Conservation (phyloP, 1,140 invertebrate genomes). For the Patella vulgata region DNA sequence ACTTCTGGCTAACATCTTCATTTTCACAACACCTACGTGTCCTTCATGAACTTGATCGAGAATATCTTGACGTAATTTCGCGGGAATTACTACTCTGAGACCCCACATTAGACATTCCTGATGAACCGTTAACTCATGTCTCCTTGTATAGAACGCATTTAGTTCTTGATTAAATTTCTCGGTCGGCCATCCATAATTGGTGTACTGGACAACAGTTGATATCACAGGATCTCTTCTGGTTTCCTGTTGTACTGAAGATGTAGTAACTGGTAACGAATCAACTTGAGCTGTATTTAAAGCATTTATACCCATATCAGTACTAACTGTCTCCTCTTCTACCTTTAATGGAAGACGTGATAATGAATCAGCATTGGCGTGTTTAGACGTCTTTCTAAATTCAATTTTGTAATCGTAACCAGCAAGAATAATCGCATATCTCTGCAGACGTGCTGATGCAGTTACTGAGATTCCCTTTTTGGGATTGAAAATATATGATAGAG, state of each 20-base stretch:
- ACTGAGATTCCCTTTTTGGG: slow-evolving; percentile 45
- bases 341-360: slow-evolving; percentile 32
- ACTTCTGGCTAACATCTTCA: slow-evolving; percentile 17
- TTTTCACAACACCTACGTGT: slow-evolving; percentile 19
- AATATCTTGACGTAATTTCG: not conserved
- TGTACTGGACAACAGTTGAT: not conserved
- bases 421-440: slow-evolving; percentile 62
- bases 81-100: slow-evolving; percentile 18
- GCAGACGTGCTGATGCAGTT: slow-evolving; percentile 54
- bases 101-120: slow-evolving; percentile 23
- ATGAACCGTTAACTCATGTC: slow-evolving; percentile 25
- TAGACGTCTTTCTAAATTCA: too few species aligned
- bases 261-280: not conserved
- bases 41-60: slow-evolving; percentile 22
- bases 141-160: not conserved
- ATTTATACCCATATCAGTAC: too few species aligned
- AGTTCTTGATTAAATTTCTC: not conserved
- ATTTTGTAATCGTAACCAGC: slow-evolving; percentile 60
- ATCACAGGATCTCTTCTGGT: slow-evolving; percentile 7
- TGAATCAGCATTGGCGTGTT: too few species aligned
- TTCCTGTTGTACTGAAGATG: not conserved
- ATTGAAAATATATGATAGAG: slow-evolving; percentile 61
- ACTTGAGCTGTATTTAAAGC: not conserved
- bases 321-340: not conserved
- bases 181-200: slow-evolving; percentile 2